A percentile compares a stretch with the other conserved stretches of the same genome.
Evolutionary conservation across 2,888 invertebrate species (phyloP).

Genomic region (Seira ritae): DNA sequence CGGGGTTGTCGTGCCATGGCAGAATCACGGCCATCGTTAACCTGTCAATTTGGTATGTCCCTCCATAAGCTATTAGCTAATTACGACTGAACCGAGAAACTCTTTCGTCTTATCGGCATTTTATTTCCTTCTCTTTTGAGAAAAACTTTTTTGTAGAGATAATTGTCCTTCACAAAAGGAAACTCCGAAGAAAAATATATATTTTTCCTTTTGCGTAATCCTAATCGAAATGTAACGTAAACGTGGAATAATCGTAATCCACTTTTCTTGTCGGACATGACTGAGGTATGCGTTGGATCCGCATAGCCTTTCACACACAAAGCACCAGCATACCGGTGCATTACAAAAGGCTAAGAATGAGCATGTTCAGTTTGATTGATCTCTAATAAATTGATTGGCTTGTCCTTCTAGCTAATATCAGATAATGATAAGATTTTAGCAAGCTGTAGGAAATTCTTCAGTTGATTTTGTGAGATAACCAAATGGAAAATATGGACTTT

Average conservation of each 20-base stretch:
- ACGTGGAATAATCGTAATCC: neutral
- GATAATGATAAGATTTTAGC: neutral
- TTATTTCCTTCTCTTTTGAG: no score
- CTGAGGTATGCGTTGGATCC: neutral
- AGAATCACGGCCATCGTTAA: neutral
- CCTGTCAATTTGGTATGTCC: neutral
- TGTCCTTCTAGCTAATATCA: neutral
- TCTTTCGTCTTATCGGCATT: neutral
- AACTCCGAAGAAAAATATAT: neutral
- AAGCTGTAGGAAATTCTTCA: no score
- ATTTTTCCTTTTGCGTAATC: neutral
- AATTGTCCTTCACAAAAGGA: neutral
- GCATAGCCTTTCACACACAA: no score
- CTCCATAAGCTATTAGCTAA: neutral
- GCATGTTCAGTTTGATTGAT: neutral
- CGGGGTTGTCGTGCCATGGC: neutral
- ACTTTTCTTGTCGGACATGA: neutral
- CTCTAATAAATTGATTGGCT: neutral
- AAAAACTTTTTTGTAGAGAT: neutral
- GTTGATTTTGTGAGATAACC: no score
- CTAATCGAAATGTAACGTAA: no score
- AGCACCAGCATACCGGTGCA: no score
- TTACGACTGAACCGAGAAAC: neutral
- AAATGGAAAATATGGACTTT: no score
- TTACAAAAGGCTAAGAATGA: neutral